These are phyloP conservation scores for Galbula dea DNA, from an alignment of 2,113 vertebrate species.

Conservation along the genomic window DNA sequence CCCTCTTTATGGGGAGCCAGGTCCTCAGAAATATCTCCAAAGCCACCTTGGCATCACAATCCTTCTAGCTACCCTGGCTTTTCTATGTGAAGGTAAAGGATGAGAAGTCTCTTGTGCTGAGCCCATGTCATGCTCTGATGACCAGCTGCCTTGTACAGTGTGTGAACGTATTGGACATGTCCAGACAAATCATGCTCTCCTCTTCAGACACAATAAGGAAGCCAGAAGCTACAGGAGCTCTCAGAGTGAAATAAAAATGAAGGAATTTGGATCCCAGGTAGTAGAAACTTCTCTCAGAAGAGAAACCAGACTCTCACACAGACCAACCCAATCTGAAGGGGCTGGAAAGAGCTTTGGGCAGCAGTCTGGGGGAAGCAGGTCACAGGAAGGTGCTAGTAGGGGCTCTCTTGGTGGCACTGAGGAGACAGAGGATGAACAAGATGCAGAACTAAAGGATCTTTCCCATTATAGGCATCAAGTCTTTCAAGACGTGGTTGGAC, in stretches of 20 bases:
- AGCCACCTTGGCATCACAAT: neutral
- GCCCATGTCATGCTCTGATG: neutral
- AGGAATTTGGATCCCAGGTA: neutral
- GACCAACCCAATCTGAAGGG: neutral
- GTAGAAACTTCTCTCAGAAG: neutral
- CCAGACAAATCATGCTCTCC: neutral
- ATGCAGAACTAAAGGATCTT: neutral
- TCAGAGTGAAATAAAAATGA: neutral
- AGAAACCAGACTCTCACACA: neutral
- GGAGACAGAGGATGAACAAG: neutral
- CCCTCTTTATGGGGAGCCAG: accelerated
- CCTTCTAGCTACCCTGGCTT: neutral
- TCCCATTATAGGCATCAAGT: neutral
- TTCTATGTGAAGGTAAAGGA: neutral
- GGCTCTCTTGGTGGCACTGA: neutral
- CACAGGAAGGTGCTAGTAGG: neutral
- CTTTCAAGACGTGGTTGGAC: neutral
- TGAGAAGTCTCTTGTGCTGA: neutral
- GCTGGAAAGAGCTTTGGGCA: neutral
- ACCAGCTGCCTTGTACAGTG: neutral
- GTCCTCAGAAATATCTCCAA: neutral
- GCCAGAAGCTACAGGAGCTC: neutral
- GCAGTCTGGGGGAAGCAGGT: neutral
- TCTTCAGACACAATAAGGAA: neutral
- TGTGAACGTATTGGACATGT: neutral